Evolutionary conservation across 2,113 vertebrate genomes (phyloP), one percentile per base, ranked within the genome.

Genomic region (Pelusios castaneus): DNA sequence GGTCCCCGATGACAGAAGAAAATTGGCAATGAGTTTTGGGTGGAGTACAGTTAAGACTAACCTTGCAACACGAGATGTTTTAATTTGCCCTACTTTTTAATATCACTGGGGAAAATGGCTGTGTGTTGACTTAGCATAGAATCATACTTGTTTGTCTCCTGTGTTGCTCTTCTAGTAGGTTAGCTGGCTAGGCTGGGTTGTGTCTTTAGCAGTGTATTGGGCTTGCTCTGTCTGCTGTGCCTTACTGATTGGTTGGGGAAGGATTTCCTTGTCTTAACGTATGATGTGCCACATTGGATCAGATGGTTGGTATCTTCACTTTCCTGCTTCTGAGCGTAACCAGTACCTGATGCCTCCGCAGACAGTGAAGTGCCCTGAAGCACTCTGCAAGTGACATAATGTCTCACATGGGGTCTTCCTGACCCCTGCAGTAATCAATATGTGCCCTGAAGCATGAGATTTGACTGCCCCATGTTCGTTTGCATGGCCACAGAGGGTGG

Each of bases 1-100:
- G 5, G 31, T 67, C 88, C 77, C 89, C 79, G 91, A 97, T 96
- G 95, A 96, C 97, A 97, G 95, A 96, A 91, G 45, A 89, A 78
- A 93, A 92, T 93, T 98, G 97, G 97, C 97, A 78, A 84, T 95
- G 91, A 96, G 95, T 89, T 95, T 89, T 92, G 97, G 98, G 97
- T 88, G 93, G 96, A 94, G 97, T 78, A 96, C 96, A 92, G 70
- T 95, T 86, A 73, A 73, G 89, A 85, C 96, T 91, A 93, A 96
- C 96, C 96, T 98, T 97, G 97, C 97, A 88, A 95, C 97, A 95
- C 1, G 90, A 92, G 93, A 3, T n/a, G 84, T 60, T 70, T 49
- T 47, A 38, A 78, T 47, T 6, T 1, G 34, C 55, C 89, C 89
- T 79, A 47, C 45, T 75, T n/a, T 82, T 51, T n/a, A 58, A 78